These are phyloP conservation scores for Lasiurus cinereus DNA, from an alignment of 2,113 vertebrate species.

Conservation along the genomic window DNA sequence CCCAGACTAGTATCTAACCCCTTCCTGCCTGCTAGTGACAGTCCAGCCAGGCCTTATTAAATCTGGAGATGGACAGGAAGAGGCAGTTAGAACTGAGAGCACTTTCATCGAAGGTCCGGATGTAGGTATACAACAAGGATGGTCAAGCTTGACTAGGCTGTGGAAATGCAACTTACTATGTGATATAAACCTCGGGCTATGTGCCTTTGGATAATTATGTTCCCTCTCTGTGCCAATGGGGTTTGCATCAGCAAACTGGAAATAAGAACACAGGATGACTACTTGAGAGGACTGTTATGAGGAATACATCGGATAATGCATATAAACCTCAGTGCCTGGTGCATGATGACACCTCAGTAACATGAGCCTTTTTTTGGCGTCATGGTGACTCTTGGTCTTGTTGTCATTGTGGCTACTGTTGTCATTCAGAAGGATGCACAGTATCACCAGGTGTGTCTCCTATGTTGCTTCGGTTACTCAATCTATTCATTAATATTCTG, in stretches of 20 bases:
- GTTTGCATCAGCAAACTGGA: neutral
- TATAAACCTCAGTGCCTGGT: neutral
- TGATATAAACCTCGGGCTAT: neutral
- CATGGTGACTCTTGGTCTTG: accelerated
- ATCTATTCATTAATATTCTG: slow-evolving; percentile 70
- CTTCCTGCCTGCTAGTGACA: neutral
- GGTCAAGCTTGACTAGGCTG: neutral
- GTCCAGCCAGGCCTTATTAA: neutral
- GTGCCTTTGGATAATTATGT: neutral
- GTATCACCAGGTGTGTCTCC: neutral
- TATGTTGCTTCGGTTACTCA: neutral
- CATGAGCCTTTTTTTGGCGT: accelerated
- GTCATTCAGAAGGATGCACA: neutral
- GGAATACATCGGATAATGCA: neutral
- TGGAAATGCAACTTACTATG: neutral
- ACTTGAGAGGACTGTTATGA: neutral
- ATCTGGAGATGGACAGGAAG: neutral
- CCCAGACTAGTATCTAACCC: neutral
- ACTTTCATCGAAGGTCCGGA: neutral
- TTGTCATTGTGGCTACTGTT: neutral
- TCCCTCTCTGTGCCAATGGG: neutral
- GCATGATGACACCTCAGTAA: neutral
- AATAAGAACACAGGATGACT: neutral
- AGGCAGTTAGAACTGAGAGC: neutral
- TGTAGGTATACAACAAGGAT: neutral